Evolutionary conservation across 2,797 vertebrate species (phyloP).

Genomic region (Dendrocincla fuliginosa): DNA sequence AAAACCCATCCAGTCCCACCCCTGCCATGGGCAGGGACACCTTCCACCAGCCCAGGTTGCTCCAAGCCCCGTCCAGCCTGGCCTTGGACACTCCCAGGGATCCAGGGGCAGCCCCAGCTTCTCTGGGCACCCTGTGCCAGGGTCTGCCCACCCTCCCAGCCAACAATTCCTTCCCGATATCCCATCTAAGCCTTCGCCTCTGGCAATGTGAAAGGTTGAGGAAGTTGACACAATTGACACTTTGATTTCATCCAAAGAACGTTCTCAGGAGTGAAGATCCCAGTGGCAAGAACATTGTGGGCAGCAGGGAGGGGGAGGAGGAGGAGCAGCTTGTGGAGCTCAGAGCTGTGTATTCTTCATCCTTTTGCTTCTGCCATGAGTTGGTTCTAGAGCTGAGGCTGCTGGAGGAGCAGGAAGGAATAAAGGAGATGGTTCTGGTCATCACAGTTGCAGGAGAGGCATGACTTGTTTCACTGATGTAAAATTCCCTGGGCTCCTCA

Average conservation of each 20-base stretch:
- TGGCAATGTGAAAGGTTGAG: not conserved
- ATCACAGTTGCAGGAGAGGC: not conserved
- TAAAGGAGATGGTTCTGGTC: not conserved
- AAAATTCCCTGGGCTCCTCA: not conserved
- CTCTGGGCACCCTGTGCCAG: not conserved
- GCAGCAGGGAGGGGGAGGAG: not conserved
- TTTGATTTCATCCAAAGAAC: not conserved
- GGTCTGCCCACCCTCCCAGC: fast-evolving
- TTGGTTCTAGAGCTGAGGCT: not conserved
- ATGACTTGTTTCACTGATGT: not conserved
- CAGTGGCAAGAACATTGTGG: fast-evolving
- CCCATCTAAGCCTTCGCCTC: fast-evolving
- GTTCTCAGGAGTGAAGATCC: not conserved
- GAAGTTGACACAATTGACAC: not conserved
- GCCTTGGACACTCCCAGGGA: not conserved
- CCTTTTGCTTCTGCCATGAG: not conserved
- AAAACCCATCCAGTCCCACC: fast-evolving
- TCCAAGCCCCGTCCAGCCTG: not conserved
- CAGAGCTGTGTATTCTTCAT: not conserved
- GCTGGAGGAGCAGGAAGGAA: not conserved
- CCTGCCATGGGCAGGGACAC: not conserved
- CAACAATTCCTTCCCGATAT: not conserved
- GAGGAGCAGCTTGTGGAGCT: not conserved
- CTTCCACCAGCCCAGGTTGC: fast-evolving
- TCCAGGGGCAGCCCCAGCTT: not conserved